These are phyloP conservation scores for Periparus ater DNA, from an alignment of 2,797 vertebrate species.

Conservation along the genomic window DNA sequence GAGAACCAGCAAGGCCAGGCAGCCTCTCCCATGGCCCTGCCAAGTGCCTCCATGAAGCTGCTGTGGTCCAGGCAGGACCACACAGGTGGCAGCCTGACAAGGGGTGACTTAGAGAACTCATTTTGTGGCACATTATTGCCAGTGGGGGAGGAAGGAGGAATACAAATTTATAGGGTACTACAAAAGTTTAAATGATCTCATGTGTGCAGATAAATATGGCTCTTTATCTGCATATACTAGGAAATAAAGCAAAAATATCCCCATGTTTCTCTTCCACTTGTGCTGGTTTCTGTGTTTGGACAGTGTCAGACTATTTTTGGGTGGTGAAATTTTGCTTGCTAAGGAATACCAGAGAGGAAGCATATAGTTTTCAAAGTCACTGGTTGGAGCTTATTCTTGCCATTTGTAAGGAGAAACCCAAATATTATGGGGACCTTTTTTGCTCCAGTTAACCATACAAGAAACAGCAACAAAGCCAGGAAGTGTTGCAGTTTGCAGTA, in stretches of 20 bases:
- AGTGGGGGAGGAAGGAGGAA: not conserved
- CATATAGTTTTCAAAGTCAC: not conserved
- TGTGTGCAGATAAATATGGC: not conserved
- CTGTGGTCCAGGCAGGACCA: not conserved
- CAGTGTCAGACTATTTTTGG: not conserved
- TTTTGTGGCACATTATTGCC: not conserved
- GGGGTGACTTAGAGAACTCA: not conserved
- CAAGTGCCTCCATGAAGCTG: accelerated
- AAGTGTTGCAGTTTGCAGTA: not conserved
- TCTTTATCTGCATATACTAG: not conserved
- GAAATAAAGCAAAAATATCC: not conserved
- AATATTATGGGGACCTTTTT: not conserved
- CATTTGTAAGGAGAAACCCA: not conserved
- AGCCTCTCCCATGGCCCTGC: not conserved
- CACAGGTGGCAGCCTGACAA: not conserved
- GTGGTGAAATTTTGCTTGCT: not conserved
- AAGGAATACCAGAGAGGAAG: not conserved
- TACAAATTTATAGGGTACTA: not conserved
- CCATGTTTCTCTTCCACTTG: not conserved
- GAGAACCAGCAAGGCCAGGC: accelerated
- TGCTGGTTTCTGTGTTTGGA: not conserved
- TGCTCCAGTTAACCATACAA: not conserved
- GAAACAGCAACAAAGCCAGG: not conserved
- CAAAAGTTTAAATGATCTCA: not conserved
- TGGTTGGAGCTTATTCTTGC: not conserved